Conservation (phyloP, 2,888 invertebrate genomes). For the Luperina testacea region DNA sequence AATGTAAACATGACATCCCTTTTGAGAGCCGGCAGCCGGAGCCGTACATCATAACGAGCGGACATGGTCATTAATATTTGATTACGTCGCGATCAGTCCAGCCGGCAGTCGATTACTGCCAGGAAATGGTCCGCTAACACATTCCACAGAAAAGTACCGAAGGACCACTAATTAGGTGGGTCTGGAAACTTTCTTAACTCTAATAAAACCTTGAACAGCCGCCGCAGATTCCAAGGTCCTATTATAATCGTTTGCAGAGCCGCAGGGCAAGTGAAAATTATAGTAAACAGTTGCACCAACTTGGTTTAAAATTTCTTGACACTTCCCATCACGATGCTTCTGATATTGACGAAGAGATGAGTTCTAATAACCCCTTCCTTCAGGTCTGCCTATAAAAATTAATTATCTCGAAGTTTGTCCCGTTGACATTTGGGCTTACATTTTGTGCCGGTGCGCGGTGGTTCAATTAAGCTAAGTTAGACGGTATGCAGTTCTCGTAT, state of each 20-base stretch:
- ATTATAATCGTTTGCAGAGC: not conserved
- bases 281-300: not conserved
- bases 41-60: constrained; percentile 58
- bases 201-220: not conserved
- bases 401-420: not conserved
- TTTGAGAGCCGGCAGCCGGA: constrained; percentile 1
- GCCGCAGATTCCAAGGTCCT: not conserved
- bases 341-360: not conserved
- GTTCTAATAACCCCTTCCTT: not conserved
- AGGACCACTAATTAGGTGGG: constrained; percentile 1
- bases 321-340: not conserved
- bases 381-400: not conserved
- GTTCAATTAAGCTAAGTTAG: too few species aligned
- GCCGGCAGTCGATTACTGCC: constrained; percentile 81
- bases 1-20: constrained; percentile 34
- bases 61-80: constrained; percentile 73
- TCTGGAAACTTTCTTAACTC: not conserved
- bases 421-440: not conserved
- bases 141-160: constrained; percentile 18
- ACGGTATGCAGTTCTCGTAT: too few species aligned
- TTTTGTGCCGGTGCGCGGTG: not conserved
- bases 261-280: not conserved
- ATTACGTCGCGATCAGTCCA: constrained; percentile 71
- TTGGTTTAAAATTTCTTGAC: not conserved
- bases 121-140: constrained; percentile 77